Evolutionary conservation across 2,797 vertebrate species (phyloP).

Genomic region (Momotus momota): DNA sequence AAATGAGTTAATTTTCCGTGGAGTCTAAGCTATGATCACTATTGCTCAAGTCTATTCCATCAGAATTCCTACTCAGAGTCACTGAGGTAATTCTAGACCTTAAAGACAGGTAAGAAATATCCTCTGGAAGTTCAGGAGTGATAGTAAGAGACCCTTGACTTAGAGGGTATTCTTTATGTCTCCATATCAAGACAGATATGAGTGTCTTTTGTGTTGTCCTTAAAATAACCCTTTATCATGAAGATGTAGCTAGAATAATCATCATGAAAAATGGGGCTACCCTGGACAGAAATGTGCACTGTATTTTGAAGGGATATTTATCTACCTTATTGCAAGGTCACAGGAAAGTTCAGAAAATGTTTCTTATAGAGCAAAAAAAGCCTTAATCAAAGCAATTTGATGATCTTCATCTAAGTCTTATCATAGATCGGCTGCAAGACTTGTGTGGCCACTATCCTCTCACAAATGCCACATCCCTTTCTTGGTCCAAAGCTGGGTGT

Average conservation of each 20-base stretch:
- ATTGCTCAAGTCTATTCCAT: not conserved
- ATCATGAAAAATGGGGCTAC: not conserved
- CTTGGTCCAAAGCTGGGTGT: not conserved
- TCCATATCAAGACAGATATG: constrained; percentile 26
- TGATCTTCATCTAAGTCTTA: not conserved
- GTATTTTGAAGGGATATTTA: not conserved
- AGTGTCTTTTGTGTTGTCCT: not conserved
- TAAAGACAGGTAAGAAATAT: constrained; percentile 13
- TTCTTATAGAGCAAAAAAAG: not conserved
- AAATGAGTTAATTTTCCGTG: constrained; percentile 30
- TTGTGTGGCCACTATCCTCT: not conserved
- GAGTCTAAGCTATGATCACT: not conserved
- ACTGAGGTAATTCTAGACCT: not conserved
- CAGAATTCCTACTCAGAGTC: not conserved
- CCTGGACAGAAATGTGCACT: not conserved
- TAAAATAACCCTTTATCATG: constrained; percentile 7
- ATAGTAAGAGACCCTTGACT: not conserved
- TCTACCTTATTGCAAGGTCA: not conserved
- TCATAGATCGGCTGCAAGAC: not conserved
- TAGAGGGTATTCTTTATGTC: not conserved
- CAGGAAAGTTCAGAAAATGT: not conserved
- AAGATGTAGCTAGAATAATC: not conserved
- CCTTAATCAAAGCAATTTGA: not conserved
- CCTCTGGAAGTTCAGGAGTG: not conserved
- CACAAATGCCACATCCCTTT: not conserved